Evolutionary conservation across 2,888 invertebrate species (phyloP), one percentile per base, ranked within the genome.

Genomic region (Podabrus alpinus): DNA sequence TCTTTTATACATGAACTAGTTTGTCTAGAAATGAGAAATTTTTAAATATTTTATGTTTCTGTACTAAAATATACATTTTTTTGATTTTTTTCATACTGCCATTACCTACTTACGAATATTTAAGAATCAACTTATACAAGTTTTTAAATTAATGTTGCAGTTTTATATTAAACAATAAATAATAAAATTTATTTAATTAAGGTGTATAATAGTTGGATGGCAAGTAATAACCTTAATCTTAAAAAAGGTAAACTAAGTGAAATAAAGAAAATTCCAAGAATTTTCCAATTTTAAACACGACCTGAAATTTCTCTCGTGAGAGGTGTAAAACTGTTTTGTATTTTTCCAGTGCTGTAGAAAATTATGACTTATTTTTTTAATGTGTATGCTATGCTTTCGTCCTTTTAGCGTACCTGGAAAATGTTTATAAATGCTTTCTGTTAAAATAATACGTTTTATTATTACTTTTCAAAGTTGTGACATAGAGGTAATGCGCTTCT

Each of bases 251-350:
- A 73, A 71, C 76, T 79, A 79, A 80, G 79, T 79, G 80, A 81
- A 80, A 80, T 80, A 80, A 82, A 80, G 79, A 80, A 81, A 81
- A 79, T 72, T 77, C 69, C 68, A 79, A 81, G 80, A 80, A 82
- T 80, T 81, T 80, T 78, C 81, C 82, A 82, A 82, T 83, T 83
- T 83, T 82, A 83, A 83, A 83, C 80, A 80, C 77, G 82, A 79
- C 76, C 76, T 73, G 77, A 81, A 83, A 83, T 83, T 78, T 83
- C 81, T 82, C 84, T 83, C 84, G 73, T 19, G 83, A 79, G 82
- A 77, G 77, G 76, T 76, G 77, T 82, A 78, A 76, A 80, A 76
- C 78, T 78, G 78, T 77, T 78, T 74, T 78, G 77, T 79, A 75
- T 62, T 62, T 68, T 66, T 62, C 72, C 75, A 75, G 75, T 67